Base-by-base conservation (phyloP, 2,888 invertebrate species). In the Caenorhabditis drosophilae region DNA sequence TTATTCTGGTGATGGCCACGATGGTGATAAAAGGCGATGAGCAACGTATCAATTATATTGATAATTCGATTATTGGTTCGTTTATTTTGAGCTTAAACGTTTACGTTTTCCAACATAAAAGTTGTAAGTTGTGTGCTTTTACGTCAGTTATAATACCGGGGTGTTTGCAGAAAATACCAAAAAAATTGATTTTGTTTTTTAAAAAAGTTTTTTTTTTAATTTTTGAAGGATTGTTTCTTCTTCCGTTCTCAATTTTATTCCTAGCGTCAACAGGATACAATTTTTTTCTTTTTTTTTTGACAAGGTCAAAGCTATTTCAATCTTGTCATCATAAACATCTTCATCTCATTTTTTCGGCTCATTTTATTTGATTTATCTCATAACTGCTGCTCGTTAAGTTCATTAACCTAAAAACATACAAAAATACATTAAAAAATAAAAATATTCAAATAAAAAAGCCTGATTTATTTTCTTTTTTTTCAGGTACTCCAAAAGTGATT, bases 401-500 rank as follows among this genome's bases (percentile, higher is more conserved):
- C 6, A 31, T 31, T 31, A 12, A 6, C 31, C 12, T 31, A 9
- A n/a, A n/a, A n/a, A n/a, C n/a, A n/a, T n/a, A n/a, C n/a, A n/a
- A n/a, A n/a, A n/a, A n/a, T n/a, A n/a, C n/a, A n/a, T n/a, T n/a
- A n/a, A n/a, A 31, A 31, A 31, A 31, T 12, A 31, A 31, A 31
- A 31, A 31, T 31, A n/a, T n/a, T n/a, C n/a, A n/a, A n/a, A n/a
- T n/a, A n/a, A n/a, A n/a, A n/a, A n/a, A n/a, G n/a, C n/a, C n/a
- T n/a, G n/a, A n/a, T n/a, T n/a, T n/a, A n/a, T n/a, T n/a, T n/a
- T n/a, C n/a, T n/a, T 12, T 31, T 9, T 47, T 67, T 73, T 34
- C 47, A 82, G 82, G 80, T 15, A 77, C 75, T 1, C 82, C 82
- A 2, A 74, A 77, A 57, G 82, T 82, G 22, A 64, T 79, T n/a